A percentile compares a stretch with the other conserved stretches of the same genome.
Conservation (phyloP, 2,113 vertebrate species). For the Monopterus albus region DNA sequence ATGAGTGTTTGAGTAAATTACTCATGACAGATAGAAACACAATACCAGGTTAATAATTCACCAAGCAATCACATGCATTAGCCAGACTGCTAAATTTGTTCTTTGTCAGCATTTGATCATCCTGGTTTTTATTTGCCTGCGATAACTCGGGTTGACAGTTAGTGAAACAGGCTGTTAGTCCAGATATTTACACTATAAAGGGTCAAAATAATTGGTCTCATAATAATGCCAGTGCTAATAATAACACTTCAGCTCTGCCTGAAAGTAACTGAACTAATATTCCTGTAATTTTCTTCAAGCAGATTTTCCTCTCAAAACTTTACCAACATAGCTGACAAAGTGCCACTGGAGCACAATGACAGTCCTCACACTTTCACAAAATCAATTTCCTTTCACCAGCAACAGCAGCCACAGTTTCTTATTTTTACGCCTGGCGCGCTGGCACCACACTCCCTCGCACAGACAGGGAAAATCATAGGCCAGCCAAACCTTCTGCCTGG, state of each 20-base stretch:
- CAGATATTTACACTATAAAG: conserved; percentile 8
- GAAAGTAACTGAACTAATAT: conserved; percentile 57
- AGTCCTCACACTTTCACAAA: conserved; percentile 47
- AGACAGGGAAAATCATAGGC: conserved; percentile 53
- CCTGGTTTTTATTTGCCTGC: not conserved
- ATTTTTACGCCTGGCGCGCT: conserved; percentile 29
- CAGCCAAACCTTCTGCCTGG: conserved; percentile 68
- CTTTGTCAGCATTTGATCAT: not conserved
- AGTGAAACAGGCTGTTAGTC: not conserved
- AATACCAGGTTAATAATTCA: conserved; percentile 8
- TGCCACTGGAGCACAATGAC: conserved; percentile 63
- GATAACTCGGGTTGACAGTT: not conserved
- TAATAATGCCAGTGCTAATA: conserved; percentile 21
- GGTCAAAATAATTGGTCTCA: conserved; percentile 25
- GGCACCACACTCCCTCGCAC: conserved; percentile 46
- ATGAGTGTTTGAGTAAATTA: conserved; percentile 16
- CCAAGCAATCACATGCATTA: not conserved
- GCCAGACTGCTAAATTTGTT: not conserved
- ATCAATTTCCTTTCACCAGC: conserved; percentile 47
- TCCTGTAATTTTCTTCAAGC: conserved; percentile 61
- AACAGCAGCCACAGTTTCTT: conserved; percentile 11
- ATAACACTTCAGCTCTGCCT: conserved; percentile 34
- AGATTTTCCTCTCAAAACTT: conserved; percentile 59
- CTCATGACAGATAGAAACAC: conserved; percentile 23
- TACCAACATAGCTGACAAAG: conserved; percentile 58